These are phyloP conservation scores for Eriosoma lanigerum DNA, from an alignment of 1,140 invertebrate genomes.

Conservation along the genomic window DNA sequence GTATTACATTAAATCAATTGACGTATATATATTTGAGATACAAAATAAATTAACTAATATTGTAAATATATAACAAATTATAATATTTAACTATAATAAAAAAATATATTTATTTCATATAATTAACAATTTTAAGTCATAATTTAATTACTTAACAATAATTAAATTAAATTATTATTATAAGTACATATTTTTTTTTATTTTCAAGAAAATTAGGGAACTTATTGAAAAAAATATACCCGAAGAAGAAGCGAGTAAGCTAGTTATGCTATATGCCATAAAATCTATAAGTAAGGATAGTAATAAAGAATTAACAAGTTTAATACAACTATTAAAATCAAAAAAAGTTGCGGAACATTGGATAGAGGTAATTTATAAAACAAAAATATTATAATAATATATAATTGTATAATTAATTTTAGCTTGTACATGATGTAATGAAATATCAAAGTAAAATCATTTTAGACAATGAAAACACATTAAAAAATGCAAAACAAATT, in stretches of 20 bases:
- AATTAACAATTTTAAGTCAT: no score
- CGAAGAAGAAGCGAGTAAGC: slow-evolving; percentile 77
- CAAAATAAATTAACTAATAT: no score
- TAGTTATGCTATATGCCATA: slow-evolving; percentile 91
- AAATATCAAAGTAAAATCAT: slow-evolving; percentile 81
- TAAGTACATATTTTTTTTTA: no score
- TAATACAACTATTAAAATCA: slow-evolving; percentile 70
- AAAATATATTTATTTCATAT: no score
- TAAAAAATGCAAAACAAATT: slow-evolving; percentile 85
- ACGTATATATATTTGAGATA: no score
- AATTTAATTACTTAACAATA: no score
- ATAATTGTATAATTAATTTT: slow-evolving; percentile 53
- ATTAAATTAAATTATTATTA: no score
- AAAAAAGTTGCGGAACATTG: slow-evolving; percentile 66
- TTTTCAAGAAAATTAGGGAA: slow-evolving; percentile 52
- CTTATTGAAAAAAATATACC: slow-evolving; percentile 69
- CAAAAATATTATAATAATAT: not conserved
- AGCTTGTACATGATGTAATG: slow-evolving; percentile 71
- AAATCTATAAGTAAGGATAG: slow-evolving; percentile 88
- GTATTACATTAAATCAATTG: no score
- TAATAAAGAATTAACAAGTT: slow-evolving; percentile 76
- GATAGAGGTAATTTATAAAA: slow-evolving; percentile 58
- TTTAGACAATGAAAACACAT: slow-evolving; percentile 78
- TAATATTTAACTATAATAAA: no score
- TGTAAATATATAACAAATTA: no score